Conservation (phyloP, 2,888 invertebrate genomes). For the Adela reaumurella region DNA sequence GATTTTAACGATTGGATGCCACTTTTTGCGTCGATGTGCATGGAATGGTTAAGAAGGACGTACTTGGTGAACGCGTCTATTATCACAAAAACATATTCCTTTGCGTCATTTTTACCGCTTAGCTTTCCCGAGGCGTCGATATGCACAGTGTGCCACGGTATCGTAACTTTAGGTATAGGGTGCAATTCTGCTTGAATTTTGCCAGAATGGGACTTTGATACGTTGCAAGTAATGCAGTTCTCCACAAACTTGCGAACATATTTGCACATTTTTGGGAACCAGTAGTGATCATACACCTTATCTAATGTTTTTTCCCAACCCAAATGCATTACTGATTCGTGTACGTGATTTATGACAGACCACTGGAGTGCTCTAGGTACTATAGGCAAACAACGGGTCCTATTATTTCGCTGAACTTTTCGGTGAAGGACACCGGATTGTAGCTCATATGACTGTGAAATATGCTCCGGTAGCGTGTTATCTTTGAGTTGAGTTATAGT, state of each 20-base stretch:
- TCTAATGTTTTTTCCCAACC: slow-evolving; percentile 2
- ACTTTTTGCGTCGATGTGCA: slow-evolving; percentile 12
- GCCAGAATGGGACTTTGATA: slow-evolving; percentile 12
- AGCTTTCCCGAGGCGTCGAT: slow-evolving; percentile 17
- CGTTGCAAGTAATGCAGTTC: background rate
- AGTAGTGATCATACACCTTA: background rate
- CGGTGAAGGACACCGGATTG: slow-evolving; percentile 6
- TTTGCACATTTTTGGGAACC: slow-evolving; percentile 1
- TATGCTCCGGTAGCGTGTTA: background rate
- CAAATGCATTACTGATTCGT: background rate
- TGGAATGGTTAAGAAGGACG: slow-evolving; percentile 11
- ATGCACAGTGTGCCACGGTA: slow-evolving; percentile 19
- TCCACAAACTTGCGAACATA: background rate
- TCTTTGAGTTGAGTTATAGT: background rate
- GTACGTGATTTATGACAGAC: slow-evolving; percentile 1
- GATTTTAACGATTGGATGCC: slow-evolving; percentile 7
- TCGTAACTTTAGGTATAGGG: slow-evolving; percentile 18
- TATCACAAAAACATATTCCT: slow-evolving; percentile 17
- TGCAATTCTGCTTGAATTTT: slow-evolving; percentile 17
- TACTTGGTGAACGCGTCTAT: slow-evolving; percentile 18
- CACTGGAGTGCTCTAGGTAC: slow-evolving; percentile 4
- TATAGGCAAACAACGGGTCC: slow-evolving; percentile 6
- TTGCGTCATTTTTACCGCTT: slow-evolving; percentile 15
- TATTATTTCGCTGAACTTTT: slow-evolving; percentile 5
- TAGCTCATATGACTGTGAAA: slow-evolving; percentile 5